These are phyloP conservation scores for Copsychus sechellarum DNA, from an alignment of 2,113 vertebrate species.

Conservation along the genomic window DNA sequence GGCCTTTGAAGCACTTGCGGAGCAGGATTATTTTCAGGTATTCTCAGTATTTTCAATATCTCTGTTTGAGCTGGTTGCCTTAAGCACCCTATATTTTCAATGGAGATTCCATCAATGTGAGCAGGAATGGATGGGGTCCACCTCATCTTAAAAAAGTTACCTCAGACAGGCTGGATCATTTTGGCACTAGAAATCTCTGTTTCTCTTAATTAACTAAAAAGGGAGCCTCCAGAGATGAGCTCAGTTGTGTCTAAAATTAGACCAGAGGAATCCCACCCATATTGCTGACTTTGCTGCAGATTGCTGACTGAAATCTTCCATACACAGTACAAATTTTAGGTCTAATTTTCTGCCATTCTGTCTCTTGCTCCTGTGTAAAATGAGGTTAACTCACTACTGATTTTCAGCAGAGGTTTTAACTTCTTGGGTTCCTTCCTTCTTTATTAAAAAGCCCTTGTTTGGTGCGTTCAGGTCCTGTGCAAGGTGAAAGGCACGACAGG, in stretches of 20 bases:
- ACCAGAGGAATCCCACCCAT: slow-evolving; percentile 19
- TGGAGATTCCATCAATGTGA: neutral
- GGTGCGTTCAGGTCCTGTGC: neutral
- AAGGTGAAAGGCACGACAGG: neutral
- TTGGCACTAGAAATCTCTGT: neutral
- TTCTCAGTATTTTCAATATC: neutral
- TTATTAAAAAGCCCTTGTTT: neutral
- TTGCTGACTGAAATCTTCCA: slow-evolving; percentile 9
- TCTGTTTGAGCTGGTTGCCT: neutral
- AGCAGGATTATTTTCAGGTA: neutral
- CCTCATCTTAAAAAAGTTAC: neutral
- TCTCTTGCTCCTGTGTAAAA: neutral
- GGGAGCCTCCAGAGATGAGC: neutral
- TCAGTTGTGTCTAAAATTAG: slow-evolving; percentile 34
- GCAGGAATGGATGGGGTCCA: neutral
- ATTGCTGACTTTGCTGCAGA: slow-evolving; percentile 30
- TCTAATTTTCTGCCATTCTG: neutral
- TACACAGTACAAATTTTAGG: neutral
- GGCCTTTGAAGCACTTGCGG: neutral
- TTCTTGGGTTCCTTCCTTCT: neutral
- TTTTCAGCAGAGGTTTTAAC: neutral
- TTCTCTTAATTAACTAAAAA: neutral
- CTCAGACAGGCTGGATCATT: neutral
- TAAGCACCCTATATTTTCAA: neutral
- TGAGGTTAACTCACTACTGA: neutral